Evolutionary conservation across 2,888 invertebrate genomes (phyloP), one percentile per base, ranked within the genome.

Genomic region (Eupelmus urozonus): DNA sequence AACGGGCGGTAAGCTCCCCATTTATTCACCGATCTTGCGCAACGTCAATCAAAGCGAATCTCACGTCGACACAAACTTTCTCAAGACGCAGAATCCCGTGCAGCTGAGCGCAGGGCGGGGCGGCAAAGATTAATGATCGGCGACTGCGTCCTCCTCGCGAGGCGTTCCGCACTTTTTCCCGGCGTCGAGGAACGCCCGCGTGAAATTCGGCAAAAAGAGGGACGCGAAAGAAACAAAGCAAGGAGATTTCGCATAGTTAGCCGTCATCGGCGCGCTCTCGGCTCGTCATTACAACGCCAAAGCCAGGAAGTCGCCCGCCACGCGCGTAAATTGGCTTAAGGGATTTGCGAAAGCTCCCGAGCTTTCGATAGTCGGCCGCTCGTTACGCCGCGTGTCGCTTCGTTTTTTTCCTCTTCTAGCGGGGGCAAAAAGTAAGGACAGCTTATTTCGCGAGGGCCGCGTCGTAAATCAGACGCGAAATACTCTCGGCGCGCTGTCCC

Each of bases 311-410:
- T 86, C 85, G 83, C 84, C 20, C 55, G 34, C n/a, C 60, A 27
- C 25, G 83, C 83, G 84, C 85, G 86, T 85, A 88, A 89, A 89
- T 88, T 88, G 88, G 88, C 88, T 89, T 88, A 88, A 87, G 83
- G 86, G 88, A 89, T 88, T 89, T 87, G 45, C 4, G 16, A 45
- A 16, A 45, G 45, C 45, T 45, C 16, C 34, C 3, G 9, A 34
- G 34, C 34, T 34, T 34, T 34, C 34, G 34, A 5, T 34, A 34
- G 9, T 34, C 34, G 34, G 34, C 9, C 9, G 5, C 9, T 45
- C 45, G 4, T 45, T 2, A 45, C 34, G 16, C 9, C 9, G 45
- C 16, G 4, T 16, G 45, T 45, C 9, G 16, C 16, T 45, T 45
- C 45, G 34, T 45, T 45, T 45, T 45, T 45, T 45, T 45, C 9